Percentiles rank a stretch among this genome's conserved stretches.
Evolutionary conservation across 2,113 vertebrate species (phyloP).

Genomic region (Etia nguti): DNA sequence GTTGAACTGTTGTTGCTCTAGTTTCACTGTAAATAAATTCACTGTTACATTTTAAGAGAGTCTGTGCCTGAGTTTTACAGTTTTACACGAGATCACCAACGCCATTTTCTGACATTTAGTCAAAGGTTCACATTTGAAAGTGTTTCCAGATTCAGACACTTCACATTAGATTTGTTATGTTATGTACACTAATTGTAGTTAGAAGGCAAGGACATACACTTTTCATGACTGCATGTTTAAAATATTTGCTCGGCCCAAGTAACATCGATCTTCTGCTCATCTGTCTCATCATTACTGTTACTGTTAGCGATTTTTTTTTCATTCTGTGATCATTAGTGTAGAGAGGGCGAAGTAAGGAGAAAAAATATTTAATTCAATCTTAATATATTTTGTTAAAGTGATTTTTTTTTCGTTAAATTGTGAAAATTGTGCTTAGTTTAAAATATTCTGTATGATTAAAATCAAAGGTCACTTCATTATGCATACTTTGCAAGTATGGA

Average conservation of each 20-base stretch:
- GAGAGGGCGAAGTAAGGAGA: neutral
- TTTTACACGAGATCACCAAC: neutral
- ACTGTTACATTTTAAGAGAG: neutral
- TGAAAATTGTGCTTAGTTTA: neutral
- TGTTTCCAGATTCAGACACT: neutral
- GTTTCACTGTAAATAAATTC: neutral
- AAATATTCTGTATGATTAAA: neutral
- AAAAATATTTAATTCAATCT: neutral
- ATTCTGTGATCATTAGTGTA: neutral
- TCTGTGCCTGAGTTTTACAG: neutral
- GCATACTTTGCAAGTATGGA: neutral
- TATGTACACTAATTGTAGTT: neutral
- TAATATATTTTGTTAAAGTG: neutral
- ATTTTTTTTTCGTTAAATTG: neutral
- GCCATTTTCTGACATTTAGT: neutral
- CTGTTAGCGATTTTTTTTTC: neutral
- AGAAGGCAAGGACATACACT: neutral
- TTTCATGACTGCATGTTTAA: neutral
- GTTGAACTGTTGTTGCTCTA: neutral
- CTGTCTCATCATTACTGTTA: neutral
- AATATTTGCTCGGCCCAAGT: neutral
- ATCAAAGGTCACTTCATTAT: neutral
- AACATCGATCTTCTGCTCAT: neutral
- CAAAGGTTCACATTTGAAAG: neutral
- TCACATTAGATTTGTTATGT: neutral